phyloP scores from a whole-genome alignment of 2,113 vertebrate genomes.

The Menura novaehollandiae region DNA sequence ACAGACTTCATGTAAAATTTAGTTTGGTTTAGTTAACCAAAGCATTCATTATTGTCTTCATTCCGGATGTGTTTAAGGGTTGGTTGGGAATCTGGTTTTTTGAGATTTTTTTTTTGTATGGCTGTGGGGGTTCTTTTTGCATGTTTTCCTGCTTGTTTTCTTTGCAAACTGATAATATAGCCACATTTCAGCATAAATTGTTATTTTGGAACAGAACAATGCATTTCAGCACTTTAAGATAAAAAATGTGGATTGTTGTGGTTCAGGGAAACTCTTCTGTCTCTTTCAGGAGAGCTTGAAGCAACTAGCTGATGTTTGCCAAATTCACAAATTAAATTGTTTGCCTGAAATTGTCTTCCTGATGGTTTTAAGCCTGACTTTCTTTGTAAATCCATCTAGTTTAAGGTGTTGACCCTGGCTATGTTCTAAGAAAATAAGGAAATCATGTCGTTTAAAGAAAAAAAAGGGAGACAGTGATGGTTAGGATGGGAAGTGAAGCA shows the following conservation, averaged over 20 bases:
- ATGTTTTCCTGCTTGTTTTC: neutral
- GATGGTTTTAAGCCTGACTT: neutral
- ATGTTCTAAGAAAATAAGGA: neutral
- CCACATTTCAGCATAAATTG: neutral
- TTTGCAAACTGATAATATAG: neutral
- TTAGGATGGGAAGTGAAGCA: neutral
- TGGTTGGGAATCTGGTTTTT: fast-evolving
- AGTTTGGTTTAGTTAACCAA: neutral
- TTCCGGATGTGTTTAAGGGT: neutral
- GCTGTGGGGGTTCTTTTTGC: fast-evolving
- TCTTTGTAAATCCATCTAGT: neutral
- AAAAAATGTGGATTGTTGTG: neutral
- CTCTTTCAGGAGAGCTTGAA: neutral
- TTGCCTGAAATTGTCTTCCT: neutral
- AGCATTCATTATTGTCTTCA: neutral
- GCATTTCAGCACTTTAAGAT: neutral
- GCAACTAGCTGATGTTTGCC: neutral
- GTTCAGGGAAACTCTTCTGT: neutral
- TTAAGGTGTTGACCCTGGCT: neutral
- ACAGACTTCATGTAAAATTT: neutral
- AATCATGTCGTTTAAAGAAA: neutral
- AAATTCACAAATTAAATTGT: neutral
- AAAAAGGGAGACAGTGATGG: neutral
- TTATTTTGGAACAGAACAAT: neutral
- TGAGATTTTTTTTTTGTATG: neutral